A percentile compares a stretch with the other conserved stretches of the same genome.
Conservation (phyloP, 2,888 invertebrate species). For the Drosophila algonquin region DNA sequence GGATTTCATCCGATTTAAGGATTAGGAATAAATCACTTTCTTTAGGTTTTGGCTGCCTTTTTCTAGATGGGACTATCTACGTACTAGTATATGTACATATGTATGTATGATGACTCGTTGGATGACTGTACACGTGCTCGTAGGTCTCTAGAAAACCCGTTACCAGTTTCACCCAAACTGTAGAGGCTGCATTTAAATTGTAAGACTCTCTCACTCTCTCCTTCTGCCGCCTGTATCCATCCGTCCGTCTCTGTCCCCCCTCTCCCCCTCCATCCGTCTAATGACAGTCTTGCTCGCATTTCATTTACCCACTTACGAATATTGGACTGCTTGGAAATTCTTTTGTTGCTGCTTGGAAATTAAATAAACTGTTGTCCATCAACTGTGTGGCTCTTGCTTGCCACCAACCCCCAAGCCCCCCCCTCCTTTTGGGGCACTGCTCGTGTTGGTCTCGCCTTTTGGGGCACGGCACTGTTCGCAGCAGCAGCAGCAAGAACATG, state of each 20-base stretch:
- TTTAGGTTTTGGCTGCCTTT: too few relatives aligned
- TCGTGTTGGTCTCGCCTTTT: too few relatives aligned
- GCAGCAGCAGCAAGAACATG: not conserved
- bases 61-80: too few relatives aligned
- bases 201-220: not conserved
- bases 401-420: not conserved
- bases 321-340: slow-evolving; percentile 26
- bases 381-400: slow-evolving; percentile 36
- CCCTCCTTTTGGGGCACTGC: not conserved
- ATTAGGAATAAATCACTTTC: too few relatives aligned
- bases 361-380: slow-evolving; percentile 67
- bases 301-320: slow-evolving; percentile 12
- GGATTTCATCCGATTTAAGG: too few relatives aligned
- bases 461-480: too few relatives aligned
- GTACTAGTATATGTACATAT: too few relatives aligned
- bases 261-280: not conserved
- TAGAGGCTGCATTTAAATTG: slow-evolving; percentile 2
- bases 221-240: not conserved
- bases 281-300: slow-evolving; percentile 6
- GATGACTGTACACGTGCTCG: too few relatives aligned
- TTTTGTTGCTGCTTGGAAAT: slow-evolving; percentile 53
- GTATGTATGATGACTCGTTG: too few relatives aligned
- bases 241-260: not conserved
- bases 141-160: too few relatives aligned
- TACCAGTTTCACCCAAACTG: slow-evolving; percentile 25